phyloP scores from a whole-genome alignment of 2,888 invertebrate species.

The Cryptocheilus praepositus region DNA sequence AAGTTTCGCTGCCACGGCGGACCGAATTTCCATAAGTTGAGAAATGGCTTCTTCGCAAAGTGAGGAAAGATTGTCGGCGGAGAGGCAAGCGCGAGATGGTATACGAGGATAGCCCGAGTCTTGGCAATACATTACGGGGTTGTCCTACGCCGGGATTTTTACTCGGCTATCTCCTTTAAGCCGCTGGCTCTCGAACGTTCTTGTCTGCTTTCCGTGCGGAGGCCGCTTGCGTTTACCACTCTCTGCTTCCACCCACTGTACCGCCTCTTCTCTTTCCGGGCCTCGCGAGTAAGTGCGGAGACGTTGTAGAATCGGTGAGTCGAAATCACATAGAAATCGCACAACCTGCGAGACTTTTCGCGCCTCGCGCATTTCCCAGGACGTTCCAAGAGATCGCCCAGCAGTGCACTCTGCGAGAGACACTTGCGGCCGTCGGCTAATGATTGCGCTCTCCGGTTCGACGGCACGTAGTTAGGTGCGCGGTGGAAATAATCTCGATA shows the following conservation, averaged over 20 bases:
- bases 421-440: too few relatives aligned
- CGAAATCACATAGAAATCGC: conserved; percentile 36
- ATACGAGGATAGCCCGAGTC: conserved; percentile 35
- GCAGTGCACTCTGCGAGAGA: too few relatives aligned
- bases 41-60: conserved; percentile 68
- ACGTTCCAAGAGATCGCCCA: not conserved
- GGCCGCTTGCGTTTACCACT: conserved; percentile 39
- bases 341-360: conserved; percentile 9
- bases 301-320: too few relatives aligned
- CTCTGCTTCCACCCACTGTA: conserved; percentile 33
- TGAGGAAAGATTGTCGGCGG: conserved; percentile 65
- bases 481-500: too few relatives aligned
- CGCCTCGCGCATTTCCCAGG: not conserved
- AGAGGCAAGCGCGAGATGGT: conserved; percentile 39
- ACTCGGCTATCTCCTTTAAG: conserved; percentile 67
- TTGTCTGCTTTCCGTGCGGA: conserved; percentile 17
- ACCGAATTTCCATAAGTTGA: conserved; percentile 71
- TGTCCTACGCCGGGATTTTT: conserved; percentile 54
- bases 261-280: conserved; percentile 25
- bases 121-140: conserved; percentile 49
- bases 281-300: conserved; percentile 5
- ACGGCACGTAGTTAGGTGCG: too few relatives aligned
- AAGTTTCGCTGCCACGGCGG: conserved; percentile 45
- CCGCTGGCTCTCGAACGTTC: conserved; percentile 33
- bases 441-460: too few relatives aligned